Conservation (phyloP, 2,113 vertebrate genomes). For the Albula goreensis region DNA sequence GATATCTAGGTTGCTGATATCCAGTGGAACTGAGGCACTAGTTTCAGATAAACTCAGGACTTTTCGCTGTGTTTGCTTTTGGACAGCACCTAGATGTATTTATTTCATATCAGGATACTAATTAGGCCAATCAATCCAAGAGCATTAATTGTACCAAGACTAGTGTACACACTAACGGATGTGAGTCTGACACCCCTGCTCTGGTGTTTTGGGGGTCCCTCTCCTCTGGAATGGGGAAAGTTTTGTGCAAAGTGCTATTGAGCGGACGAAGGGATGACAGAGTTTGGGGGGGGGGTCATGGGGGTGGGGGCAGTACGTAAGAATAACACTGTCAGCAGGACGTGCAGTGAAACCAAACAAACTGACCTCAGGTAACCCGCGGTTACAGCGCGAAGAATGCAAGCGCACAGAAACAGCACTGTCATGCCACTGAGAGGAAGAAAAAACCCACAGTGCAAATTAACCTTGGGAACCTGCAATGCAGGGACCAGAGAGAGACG, state of each 20-base stretch:
- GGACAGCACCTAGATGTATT: background rate
- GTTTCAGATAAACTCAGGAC: no score
- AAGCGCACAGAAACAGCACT: conserved; percentile 46
- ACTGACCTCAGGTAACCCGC: background rate
- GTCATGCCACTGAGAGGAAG: conserved; percentile 48
- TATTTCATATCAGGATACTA: background rate
- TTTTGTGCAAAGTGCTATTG: background rate
- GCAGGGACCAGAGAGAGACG: conserved; percentile 52
- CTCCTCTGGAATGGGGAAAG: background rate
- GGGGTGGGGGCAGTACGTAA: background rate
- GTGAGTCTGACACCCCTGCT: background rate
- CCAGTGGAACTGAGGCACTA: no score
- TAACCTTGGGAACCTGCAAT: conserved; percentile 71
- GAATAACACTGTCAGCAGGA: conserved; percentile 18
- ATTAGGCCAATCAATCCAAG: background rate
- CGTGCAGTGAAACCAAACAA: background rate
- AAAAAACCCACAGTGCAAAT: conserved; percentile 67
- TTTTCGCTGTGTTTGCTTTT: background rate
- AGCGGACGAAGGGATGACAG: background rate
- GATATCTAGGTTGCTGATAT: no score
- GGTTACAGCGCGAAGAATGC: background rate
- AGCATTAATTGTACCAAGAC: background rate
- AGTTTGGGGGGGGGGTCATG: background rate
- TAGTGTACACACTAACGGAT: background rate
- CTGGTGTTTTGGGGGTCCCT: background rate